Evolutionary conservation across 2,113 vertebrate species (phyloP), one percentile per base, ranked within the genome.

Genomic region (Pionites leucogaster): DNA sequence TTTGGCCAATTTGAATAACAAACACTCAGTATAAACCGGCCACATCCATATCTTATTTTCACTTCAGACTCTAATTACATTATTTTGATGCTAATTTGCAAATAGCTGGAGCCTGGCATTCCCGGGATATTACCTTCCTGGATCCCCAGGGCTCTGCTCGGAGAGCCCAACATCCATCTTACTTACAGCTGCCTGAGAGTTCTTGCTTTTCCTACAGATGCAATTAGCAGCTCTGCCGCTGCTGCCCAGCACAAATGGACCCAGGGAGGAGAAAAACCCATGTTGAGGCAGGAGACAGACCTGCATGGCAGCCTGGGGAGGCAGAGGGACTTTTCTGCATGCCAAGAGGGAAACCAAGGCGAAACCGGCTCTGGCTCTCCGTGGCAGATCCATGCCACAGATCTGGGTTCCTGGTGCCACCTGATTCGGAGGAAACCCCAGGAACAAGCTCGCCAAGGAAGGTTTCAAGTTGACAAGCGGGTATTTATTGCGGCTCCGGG

Each of bases 1-100:
- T 37, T 60, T 18, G 79, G 74, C 62, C 91, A 80, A 91, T 96
- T 93, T 96, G 76, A 82, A 95, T 82, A 79, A 92, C 69, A 95
- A 96, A 82, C 52, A 39, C 0, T 0, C 7, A 9, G n/a, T 75
- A 63, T 64, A 93, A 91, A 92, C 42, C 5, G 1, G 89, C 81
- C 63, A 14, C 67, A 70, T 77, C 52, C 44, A 19, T 29, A 33
- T 82, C 90, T 93, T 80, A 65, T 82, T 93, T 95, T 90, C 72
- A 19, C 17, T 86, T 81, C 88, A 88, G 53, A 3, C 71, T 86
- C 84, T 86, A 74, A 88, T 83, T 79, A 63, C 62, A 64, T 87
- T 72, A 13, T 63, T 91, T 62, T 76, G 75, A 75, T 22, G 81
- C 57, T 72, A 9, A 52, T n/a, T 82, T 79, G 68, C 67, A 80